A percentile compares a stretch with the other conserved stretches of the same genome.
phyloP scores from a whole-genome alignment of 2,888 invertebrate species.

The Spodoptera littoralis region DNA sequence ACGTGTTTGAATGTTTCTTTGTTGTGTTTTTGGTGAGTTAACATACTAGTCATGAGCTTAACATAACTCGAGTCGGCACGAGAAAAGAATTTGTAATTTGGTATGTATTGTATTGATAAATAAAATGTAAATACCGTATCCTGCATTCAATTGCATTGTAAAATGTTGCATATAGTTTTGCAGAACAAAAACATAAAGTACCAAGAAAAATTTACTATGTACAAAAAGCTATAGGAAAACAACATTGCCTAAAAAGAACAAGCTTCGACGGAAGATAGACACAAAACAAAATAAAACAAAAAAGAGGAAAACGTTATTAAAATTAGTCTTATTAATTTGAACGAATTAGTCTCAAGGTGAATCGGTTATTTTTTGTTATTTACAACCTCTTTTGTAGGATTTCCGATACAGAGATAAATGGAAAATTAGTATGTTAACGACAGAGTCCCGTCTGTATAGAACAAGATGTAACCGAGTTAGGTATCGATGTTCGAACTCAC shows the following conservation, averaged over 20 bases:
- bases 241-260: slow-evolving; percentile 34
- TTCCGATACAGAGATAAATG: slow-evolving; percentile 32
- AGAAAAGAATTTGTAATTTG: neutral
- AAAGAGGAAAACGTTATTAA: slow-evolving; percentile 50
- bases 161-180: neutral
- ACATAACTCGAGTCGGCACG: neutral
- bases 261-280: slow-evolving; percentile 41
- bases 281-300: slow-evolving; percentile 27
- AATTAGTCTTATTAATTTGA: slow-evolving; percentile 58
- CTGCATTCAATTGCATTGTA: neutral
- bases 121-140: neutral
- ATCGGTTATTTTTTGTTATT: slow-evolving; percentile 56
- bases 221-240: slow-evolving; percentile 22
- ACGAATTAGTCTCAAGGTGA: slow-evolving; percentile 54
- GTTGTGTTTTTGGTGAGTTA: no score
- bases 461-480: slow-evolving; percentile 38
- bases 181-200: slow-evolving; percentile 6
- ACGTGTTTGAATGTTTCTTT: no score
- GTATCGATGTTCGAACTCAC: slow-evolving; percentile 86
- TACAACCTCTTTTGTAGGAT: slow-evolving; percentile 38
- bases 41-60: no score
- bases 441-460: slow-evolving; percentile 26
- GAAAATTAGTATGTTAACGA: slow-evolving; percentile 52
- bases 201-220: slow-evolving; percentile 15
- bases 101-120: neutral